Conservation (phyloP, 1,140 invertebrate species). For the Venturia canescens region DNA sequence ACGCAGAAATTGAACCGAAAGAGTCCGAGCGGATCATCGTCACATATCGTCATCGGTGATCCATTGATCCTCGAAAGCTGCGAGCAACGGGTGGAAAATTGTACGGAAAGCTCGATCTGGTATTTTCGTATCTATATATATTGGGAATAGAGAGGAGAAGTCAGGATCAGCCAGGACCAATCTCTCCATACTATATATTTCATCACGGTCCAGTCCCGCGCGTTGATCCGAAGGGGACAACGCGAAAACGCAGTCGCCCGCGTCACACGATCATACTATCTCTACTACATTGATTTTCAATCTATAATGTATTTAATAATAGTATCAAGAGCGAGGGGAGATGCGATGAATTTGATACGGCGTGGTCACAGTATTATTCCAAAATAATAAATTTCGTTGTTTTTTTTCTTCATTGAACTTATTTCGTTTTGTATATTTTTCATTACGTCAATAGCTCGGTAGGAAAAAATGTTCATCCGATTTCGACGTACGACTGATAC, state of each 20-base stretch:
- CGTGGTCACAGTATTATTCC: no score
- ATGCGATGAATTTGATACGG: background rate
- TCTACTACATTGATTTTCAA: constrained; percentile 59
- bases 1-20: background rate
- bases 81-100: constrained; percentile 68
- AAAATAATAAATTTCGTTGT: no score
- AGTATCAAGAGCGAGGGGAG: constrained; percentile 48
- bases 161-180: background rate
- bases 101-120: constrained; percentile 46
- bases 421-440: no score
- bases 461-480: no score
- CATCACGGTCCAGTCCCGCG: constrained; percentile 46
- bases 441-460: no score
- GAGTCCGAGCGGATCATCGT: constrained; percentile 33
- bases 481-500: no score
- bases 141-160: constrained; percentile 7
- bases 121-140: constrained; percentile 42
- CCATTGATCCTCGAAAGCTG: constrained; percentile 60
- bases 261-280: constrained; percentile 61
- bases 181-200: background rate
- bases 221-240: constrained; percentile 28
- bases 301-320: constrained; percentile 65
- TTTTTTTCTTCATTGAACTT: no score
- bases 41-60: constrained; percentile 46
- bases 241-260: constrained; percentile 52